Evolutionary conservation across 2,797 vertebrate species (phyloP).

Genomic region (Typhlichthys subterraneus): DNA sequence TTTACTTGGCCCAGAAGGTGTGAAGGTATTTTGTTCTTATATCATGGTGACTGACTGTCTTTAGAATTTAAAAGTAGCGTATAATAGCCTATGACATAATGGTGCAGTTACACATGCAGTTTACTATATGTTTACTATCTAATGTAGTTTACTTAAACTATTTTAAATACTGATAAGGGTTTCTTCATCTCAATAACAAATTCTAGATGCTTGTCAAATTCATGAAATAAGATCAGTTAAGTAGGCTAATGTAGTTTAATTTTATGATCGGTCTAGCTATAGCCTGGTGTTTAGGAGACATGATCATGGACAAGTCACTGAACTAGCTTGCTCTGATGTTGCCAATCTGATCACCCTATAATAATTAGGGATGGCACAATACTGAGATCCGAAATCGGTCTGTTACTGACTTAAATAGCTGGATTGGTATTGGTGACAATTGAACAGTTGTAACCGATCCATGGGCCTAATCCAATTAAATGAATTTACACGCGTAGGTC

Average conservation of each 20-base stretch:
- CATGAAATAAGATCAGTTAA: constrained; percentile 30
- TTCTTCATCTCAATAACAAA: constrained; percentile 1
- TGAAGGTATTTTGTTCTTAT: constrained; percentile 6
- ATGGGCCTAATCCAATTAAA: too few relatives aligned
- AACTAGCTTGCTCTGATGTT: constrained; percentile 47
- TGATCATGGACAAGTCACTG: constrained; percentile 66
- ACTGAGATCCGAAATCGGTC: too few relatives aligned
- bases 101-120: not conserved
- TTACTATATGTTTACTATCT: not conserved
- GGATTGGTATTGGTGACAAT: too few relatives aligned
- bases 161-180: constrained; percentile 6
- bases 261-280: constrained; percentile 21
- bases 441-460: too few relatives aligned
- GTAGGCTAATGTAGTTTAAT: not conserved
- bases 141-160: too few relatives aligned
- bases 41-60: too few relatives aligned
- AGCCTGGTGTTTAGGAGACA: constrained; percentile 45
- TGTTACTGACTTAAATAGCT: too few relatives aligned
- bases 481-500: too few relatives aligned
- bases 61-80: too few relatives aligned
- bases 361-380: too few relatives aligned
- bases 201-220: constrained; percentile 30
- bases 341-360: constrained; percentile 56
- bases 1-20: constrained; percentile 6
- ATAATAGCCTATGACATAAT: not conserved